A percentile compares a stretch with the other conserved stretches of the same genome.
Conservation (phyloP, 2,888 invertebrate genomes). For the Pseudeuparius sepicola region DNA sequence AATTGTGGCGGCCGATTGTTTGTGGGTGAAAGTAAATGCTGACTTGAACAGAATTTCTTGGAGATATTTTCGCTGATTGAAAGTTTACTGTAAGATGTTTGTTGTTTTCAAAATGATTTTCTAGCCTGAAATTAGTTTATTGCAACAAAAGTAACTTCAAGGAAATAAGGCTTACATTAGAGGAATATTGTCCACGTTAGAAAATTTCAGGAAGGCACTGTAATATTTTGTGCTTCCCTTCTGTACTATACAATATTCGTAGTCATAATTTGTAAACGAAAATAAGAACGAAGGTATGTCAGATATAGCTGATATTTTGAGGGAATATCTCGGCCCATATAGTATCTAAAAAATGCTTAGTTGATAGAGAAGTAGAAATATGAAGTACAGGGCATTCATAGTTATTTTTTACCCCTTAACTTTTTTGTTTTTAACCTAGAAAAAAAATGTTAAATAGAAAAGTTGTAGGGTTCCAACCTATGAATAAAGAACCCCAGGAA, state of each 20-base stretch:
- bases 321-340: slow-evolving; percentile 53
- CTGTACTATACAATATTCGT: slow-evolving; percentile 55
- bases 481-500: too few species aligned
- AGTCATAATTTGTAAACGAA: slow-evolving; percentile 52
- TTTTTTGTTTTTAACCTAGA: too few species aligned
- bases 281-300: slow-evolving; percentile 49
- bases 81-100: slow-evolving; percentile 45
- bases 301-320: slow-evolving; percentile 49
- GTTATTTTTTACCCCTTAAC: too few species aligned
- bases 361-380: too few species aligned
- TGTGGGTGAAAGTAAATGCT: slow-evolving; percentile 48
- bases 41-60: slow-evolving; percentile 40
- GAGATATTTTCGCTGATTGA: slow-evolving; percentile 37
- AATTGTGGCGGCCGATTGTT: slow-evolving; percentile 42
- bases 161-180: slow-evolving; percentile 25
- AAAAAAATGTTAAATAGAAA: too few species aligned
- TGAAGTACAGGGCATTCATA: too few species aligned
- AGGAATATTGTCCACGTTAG: slow-evolving; percentile 24
- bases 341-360: slow-evolving; percentile 52
- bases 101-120: slow-evolving; percentile 41
- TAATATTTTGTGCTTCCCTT: slow-evolving; percentile 42
- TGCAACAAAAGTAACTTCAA: too few species aligned
- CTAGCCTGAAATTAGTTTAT: slow-evolving; percentile 38
- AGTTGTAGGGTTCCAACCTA: too few species aligned
- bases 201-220: slow-evolving; percentile 34